Evolutionary conservation across 1,140 invertebrate species (phyloP), one percentile per base, ranked within the genome.

Genomic region (Scylla paramamosain): DNA sequence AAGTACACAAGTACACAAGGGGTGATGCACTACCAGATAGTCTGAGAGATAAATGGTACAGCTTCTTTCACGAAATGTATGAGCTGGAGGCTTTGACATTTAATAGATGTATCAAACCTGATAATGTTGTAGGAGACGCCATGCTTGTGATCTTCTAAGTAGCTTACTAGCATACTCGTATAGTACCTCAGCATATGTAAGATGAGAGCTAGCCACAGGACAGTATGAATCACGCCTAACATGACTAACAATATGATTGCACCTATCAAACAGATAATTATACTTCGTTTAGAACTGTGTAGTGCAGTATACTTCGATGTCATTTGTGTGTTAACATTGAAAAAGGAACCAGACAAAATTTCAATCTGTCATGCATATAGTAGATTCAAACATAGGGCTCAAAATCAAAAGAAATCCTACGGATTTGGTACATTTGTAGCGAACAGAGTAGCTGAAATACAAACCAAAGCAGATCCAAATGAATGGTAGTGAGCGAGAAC

Each of bases 341-440:
- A n/a, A 91, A 91, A 8, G 48, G 67, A 29, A n/a, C n/a, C 46
- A n/a, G 84, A 28, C 84, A 48, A 77, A 46, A 25, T 28, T 93
- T 93, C 25, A 32, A 29, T 84, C 92, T 28, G 92, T 93, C 39
- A 84, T 83, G 32, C 92, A 93, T 28, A 32, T 93, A 46, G 92
- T 93, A 2, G 77, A 93, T 46, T 93, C 92, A 93, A 45, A 83
- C 77, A 84, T 83, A 93, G 92, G 45, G 67, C 92, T 14, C 92
- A 93, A 45, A 93, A 84, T n/a, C 77, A 93, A 86, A 93, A 82
- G n/a, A 77, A 84, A 29, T 93, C 92, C 12, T 84, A 46, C 39
- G 31, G 77, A 28, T 93, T 93, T 93, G 77, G 77, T 28, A 83
- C 92, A 3, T 84, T 93, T 84, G 92, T 93, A n/a, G 39, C 32